phyloP scores from a whole-genome alignment of 2,888 invertebrate genomes.

The Apodemia zela region DNA sequence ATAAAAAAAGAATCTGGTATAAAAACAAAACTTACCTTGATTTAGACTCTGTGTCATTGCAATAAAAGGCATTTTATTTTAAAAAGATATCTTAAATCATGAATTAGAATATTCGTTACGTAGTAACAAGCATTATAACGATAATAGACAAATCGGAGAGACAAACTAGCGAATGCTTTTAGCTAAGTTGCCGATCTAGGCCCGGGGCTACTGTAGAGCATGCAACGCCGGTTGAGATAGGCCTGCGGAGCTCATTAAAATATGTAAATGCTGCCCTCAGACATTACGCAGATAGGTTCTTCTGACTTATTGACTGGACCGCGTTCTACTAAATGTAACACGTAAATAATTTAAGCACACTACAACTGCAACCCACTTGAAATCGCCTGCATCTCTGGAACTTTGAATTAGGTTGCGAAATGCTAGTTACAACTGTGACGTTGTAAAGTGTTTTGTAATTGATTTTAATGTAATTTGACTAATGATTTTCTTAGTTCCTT shows the following conservation, averaged over 20 bases:
- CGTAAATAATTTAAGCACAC: no score
- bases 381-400: no score
- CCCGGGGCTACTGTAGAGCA: slow-evolving; percentile 35
- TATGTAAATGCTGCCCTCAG: slow-evolving; percentile 73
- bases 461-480: no score
- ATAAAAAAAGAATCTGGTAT: no score
- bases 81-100: slow-evolving; percentile 11
- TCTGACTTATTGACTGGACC: slow-evolving; percentile 71
- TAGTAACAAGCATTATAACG: slow-evolving; percentile 21
- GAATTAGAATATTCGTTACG: slow-evolving; percentile 15
- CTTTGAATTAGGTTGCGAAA: no score
- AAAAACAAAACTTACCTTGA: no score
- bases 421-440: no score
- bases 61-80: background rate
- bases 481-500: no score
- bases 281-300: slow-evolving; percentile 79
- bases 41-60: no score
- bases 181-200: slow-evolving; percentile 36
- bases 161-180: slow-evolving; percentile 32
- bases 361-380: no score
- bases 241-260: slow-evolving; percentile 74
- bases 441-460: no score
- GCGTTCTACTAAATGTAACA: slow-evolving; percentile 38
- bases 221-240: slow-evolving; percentile 50
- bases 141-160: slow-evolving; percentile 34